Conservation (phyloP, 2,888 invertebrate genomes). For the Pardosa pseudoannulata region DNA sequence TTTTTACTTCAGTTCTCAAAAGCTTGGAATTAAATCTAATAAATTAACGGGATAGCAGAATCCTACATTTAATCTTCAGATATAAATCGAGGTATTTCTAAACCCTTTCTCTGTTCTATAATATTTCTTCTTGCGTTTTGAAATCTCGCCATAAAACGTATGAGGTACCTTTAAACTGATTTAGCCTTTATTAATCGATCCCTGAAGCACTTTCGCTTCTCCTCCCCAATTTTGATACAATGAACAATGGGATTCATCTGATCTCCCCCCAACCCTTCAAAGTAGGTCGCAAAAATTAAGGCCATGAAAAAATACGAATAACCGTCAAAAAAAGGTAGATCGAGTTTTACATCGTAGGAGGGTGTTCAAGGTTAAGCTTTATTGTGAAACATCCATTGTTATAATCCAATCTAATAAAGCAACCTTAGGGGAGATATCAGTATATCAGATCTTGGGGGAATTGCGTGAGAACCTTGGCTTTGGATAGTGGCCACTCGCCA, state of each 20-base stretch:
- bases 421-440: conserved; percentile 35
- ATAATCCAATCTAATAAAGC: conserved; percentile 60
- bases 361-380: conserved; percentile 46
- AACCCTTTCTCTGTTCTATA: no score
- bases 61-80: no score
- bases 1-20: no score
- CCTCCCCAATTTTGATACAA: conserved; percentile 28
- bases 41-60: no score
- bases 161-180: conserved; percentile 1
- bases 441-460: conserved; percentile 32
- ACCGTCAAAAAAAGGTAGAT: conserved; percentile 31
- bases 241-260: conserved; percentile 53
- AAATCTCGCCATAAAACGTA: not conserved
- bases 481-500: conserved; percentile 24
- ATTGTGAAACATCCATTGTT: conserved; percentile 62
- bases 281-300: conserved; percentile 67
- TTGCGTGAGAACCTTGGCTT: conserved; percentile 57
- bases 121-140: not conserved
- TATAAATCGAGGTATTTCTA: no score
- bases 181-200: conserved; percentile 51
- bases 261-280: conserved; percentile 14
- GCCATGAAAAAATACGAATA: conserved; percentile 56
- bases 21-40: no score
- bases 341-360: conserved; percentile 45
- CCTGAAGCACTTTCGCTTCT: conserved; percentile 15